Conservation (phyloP, 1,140 invertebrate species). For the Drosophila nannoptera region DNA sequence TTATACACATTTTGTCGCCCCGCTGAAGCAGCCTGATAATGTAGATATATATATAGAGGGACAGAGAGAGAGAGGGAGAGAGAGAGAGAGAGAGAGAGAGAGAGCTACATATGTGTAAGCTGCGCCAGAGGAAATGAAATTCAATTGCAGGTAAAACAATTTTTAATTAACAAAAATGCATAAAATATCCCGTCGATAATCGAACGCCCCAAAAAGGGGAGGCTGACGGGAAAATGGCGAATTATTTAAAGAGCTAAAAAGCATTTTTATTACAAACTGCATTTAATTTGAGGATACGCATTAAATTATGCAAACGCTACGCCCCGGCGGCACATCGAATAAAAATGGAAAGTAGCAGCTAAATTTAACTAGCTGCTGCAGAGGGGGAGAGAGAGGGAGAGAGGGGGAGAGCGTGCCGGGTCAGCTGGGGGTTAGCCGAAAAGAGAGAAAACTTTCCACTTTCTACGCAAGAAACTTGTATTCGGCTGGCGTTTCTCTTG, state of each 20-base stretch:
- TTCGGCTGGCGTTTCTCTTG: constrained; percentile 11
- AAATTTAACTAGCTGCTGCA: constrained; percentile 53
- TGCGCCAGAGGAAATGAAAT: neutral
- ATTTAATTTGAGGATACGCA: neutral
- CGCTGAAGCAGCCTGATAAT: no score
- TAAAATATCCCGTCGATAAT: neutral
- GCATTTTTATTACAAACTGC: neutral
- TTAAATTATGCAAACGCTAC: constrained; percentile 13
- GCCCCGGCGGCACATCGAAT: constrained; percentile 21
- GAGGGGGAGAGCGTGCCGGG: neutral
- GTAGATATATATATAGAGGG: neutral
- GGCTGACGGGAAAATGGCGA: neutral
- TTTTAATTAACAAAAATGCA: neutral
- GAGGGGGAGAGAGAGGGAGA: neutral
- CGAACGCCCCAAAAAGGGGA: no score
- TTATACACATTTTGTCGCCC: no score
- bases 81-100: no score
- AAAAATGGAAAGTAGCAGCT: constrained; percentile 42
- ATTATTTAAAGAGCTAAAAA: neutral
- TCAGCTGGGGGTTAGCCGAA: constrained; percentile 47
- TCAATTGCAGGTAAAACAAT: neutral
- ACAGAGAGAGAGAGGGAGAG: no score
- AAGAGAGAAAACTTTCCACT: constrained; percentile 24
- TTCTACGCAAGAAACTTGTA: neutral
- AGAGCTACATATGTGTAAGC: neutral